phyloP scores from a whole-genome alignment of 2,113 vertebrate genomes.

The Phocoena phocoena region DNA sequence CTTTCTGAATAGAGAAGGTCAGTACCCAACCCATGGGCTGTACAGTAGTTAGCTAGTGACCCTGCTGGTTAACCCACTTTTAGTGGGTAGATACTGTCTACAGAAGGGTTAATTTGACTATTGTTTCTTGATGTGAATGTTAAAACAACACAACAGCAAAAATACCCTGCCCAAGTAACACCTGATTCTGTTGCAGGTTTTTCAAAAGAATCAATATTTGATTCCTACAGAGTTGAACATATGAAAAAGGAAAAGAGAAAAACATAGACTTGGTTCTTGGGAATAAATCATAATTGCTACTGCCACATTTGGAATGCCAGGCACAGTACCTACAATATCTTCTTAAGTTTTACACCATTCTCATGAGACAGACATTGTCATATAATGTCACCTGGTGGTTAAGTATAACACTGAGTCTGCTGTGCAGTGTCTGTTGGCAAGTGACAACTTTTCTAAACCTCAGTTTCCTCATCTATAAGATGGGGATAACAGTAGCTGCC shows the following conservation, averaged over 20 bases:
- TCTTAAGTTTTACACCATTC: neutral
- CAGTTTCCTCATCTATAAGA: neutral
- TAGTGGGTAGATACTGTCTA: neutral
- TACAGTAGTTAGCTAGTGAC: neutral
- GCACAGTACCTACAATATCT: neutral
- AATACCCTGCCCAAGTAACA: neutral
- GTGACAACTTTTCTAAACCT: neutral
- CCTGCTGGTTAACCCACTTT: neutral
- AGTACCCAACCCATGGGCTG: fast-evolving
- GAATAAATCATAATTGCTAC: neutral
- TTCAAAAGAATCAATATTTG: neutral
- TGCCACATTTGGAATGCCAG: neutral
- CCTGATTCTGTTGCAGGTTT: neutral
- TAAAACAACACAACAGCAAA: neutral
- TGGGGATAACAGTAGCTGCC: neutral
- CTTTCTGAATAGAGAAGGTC: neutral
- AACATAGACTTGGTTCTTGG: neutral
- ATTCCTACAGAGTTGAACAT: neutral
- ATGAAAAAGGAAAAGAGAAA: neutral
- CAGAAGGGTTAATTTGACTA: neutral
- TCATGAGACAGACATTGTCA: neutral
- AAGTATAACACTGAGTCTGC: neutral
- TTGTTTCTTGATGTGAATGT: neutral
- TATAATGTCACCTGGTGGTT: neutral
- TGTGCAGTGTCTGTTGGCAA: neutral